Conservation (phyloP, 2,888 invertebrate genomes). For the Nebria salina region DNA sequence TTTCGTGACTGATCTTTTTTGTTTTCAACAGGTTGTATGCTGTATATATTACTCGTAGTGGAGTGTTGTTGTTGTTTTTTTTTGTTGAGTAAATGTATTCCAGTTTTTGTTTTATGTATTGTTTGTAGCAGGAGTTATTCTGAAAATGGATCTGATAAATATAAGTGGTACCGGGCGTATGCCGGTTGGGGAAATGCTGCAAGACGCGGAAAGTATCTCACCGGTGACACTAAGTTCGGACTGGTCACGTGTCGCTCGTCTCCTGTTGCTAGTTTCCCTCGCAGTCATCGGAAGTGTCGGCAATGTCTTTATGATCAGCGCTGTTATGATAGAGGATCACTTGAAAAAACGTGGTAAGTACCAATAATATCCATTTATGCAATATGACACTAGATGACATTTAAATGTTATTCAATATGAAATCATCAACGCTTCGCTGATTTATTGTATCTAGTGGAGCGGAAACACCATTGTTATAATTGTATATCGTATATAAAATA, state of each 20-base stretch:
- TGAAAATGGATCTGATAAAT: constrained; percentile 33
- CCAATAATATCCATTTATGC: neutral
- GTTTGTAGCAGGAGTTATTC: neutral
- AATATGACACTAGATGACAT: neutral
- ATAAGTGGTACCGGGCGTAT: constrained; percentile 24
- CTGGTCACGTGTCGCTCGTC: constrained; percentile 74
- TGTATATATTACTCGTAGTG: no score
- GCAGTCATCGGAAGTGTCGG: constrained; percentile 76
- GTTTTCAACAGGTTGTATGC: no score
- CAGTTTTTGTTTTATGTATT: neutral
- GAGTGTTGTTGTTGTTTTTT: no score
- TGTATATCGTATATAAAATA: neutral
- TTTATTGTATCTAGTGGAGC: neutral
- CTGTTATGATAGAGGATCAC: constrained; percentile 77
- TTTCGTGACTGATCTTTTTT: no score
- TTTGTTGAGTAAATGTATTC: neutral
- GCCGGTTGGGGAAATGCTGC: constrained; percentile 4
- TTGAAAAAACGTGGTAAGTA: constrained; percentile 71
- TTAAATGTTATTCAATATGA: constrained; percentile 5
- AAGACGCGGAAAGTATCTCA: constrained; percentile 64
- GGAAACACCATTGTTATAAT: neutral
- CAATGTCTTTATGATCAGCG: constrained; percentile 80
- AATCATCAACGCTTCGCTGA: neutral
- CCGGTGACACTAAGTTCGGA: constrained; percentile 73
- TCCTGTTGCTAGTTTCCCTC: constrained; percentile 71